Evolutionary conservation across 2,797 vertebrate species (phyloP), one percentile per base, ranked within the genome.

Genomic region (Gouania willdenowi): DNA sequence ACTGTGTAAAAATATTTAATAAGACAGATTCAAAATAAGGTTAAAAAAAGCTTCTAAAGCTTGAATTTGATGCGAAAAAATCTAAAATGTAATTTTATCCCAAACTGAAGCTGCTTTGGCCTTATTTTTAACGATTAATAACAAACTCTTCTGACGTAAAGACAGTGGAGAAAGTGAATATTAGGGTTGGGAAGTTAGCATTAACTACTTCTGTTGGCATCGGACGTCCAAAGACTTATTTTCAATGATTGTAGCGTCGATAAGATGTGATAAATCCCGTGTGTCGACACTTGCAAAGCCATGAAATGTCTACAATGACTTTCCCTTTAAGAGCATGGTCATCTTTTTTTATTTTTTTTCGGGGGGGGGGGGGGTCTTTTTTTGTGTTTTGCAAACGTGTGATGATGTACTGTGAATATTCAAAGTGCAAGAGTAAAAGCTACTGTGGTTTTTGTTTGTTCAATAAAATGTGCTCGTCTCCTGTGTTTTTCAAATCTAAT

Each of bases 401-500:
- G 26, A 39, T 78, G 64, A 39, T 78, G 64, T 84, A 74, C 53
- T 63, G 76, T 82, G 55, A 72, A 70, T 48, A 53, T 50, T 38
- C 33, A 63, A 20, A 66, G 50, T 63, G 54, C 61, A 71, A 60
- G 37, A 56, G 39, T 42, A 66, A 61, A 14, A 65, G 58, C 75
- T 74, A 73, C 75, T 78, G 77, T 82, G 73, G 44, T 57, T 79
- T 75, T 59, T 65, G 39, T 77, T 61, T 67, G 47, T 70, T 81
- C 45, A 76, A 80, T 82, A 75, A 85, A 76, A 52, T 36, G 28
- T 67, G 41, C 56, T 72, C 15, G 49, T 73, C 45, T 67, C 36
- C 46, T 61, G 65, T 83, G 46, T 63, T 65, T 55, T 42, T 20
- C 62, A 51, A 20, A n/a, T n/a, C n/a, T n/a, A n/a, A 36, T n/a